Conservation (phyloP, 2,113 vertebrate species). For the Gallinago paraguaiae region DNA sequence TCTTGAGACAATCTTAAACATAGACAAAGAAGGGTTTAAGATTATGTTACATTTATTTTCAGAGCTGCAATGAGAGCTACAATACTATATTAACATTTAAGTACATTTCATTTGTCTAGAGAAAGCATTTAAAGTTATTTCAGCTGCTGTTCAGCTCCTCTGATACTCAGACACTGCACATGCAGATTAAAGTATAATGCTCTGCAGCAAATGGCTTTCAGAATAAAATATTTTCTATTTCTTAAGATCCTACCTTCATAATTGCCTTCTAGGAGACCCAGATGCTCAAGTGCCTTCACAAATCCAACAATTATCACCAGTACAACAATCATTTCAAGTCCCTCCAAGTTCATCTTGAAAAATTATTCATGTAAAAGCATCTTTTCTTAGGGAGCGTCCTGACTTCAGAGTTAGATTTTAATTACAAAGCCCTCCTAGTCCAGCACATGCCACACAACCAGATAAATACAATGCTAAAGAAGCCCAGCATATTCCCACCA, state of each 20-base stretch:
- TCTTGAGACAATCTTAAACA: conserved; percentile 35
- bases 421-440: conserved; percentile 61
- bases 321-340: conserved; percentile 75
- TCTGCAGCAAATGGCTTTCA: conserved; percentile 44
- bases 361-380: conserved; percentile 68
- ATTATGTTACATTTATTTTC: neutral
- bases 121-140: conserved; percentile 23
- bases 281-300: conserved; percentile 70
- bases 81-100: neutral
- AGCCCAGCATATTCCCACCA: conserved; percentile 50
- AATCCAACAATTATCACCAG: conserved; percentile 74
- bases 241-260: conserved; percentile 70
- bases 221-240: conserved; percentile 30
- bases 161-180: neutral
- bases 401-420: conserved; percentile 59
- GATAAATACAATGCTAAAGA: conserved; percentile 50
- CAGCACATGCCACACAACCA: conserved; percentile 39
- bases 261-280: conserved; percentile 71
- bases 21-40: neutral
- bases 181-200: conserved; percentile 36
- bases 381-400: conserved; percentile 54
- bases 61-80: neutral
- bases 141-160: conserved; percentile 6
- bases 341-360: conserved; percentile 76
- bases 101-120: neutral